These are phyloP conservation scores for Nebria salina DNA, from an alignment of 2,888 invertebrate species.

Conservation along the genomic window DNA sequence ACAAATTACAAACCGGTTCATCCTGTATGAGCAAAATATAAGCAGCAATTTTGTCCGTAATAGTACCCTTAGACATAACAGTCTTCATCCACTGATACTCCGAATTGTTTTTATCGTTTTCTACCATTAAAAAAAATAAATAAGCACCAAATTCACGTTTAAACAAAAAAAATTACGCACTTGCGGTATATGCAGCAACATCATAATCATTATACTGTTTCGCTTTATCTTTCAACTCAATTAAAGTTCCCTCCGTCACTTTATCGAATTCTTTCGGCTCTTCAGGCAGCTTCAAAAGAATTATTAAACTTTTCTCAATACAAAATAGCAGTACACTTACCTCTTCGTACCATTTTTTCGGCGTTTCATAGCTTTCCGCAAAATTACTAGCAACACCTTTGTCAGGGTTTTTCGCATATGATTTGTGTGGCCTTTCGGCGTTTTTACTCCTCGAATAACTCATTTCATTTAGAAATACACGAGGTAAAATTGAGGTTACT, in stretches of 20 bases:
- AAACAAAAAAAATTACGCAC: constrained; percentile 60
- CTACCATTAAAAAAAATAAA: constrained; percentile 54
- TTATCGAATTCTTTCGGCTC: constrained; percentile 63
- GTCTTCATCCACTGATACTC: constrained; percentile 82
- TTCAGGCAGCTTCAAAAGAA: constrained; percentile 62
- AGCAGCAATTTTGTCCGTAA: constrained; percentile 87
- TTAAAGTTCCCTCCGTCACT: constrained; percentile 66
- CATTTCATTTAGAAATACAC: not conserved
- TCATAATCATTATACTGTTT: constrained; percentile 74
- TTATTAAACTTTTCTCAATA: constrained; percentile 29
- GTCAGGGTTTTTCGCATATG: constrained; percentile 17
- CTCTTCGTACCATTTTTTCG: constrained; percentile 74
- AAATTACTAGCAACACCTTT: constrained; percentile 54
- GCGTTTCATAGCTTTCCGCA: constrained; percentile 64
- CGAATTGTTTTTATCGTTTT: constrained; percentile 68
- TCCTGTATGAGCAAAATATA: constrained; percentile 83
- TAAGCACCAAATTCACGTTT: constrained; percentile 21
- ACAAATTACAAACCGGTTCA: constrained; percentile 81
- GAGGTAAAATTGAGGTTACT: not conserved
- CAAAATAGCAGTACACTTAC: constrained; percentile 56
- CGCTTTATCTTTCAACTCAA: constrained; percentile 72
- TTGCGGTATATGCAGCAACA: constrained; percentile 70
- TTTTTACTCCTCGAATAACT: not conserved
- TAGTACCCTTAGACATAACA: constrained; percentile 82
- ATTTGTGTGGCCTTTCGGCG: constrained; percentile 6